Percentiles rank a stretch among this genome's conserved stretches.
Evolutionary conservation across 92 coral and sea anemone genomes (phyloP).

Genomic region (Paramuricea clavata): DNA sequence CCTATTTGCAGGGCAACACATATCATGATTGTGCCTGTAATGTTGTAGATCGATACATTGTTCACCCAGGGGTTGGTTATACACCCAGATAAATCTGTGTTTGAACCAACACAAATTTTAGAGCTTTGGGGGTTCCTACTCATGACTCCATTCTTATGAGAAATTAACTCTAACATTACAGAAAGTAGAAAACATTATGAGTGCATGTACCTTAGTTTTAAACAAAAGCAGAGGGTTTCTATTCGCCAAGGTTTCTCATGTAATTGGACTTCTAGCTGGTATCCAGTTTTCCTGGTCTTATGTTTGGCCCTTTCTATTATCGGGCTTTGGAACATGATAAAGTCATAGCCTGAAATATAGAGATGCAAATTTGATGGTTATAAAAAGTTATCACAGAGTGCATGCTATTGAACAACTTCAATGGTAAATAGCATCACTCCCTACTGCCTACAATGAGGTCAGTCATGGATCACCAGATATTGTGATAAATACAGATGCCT

Average conservation of each 20-base stretch:
- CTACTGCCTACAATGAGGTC: constrained; percentile 33
- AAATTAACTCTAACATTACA: no score
- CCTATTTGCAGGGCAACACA: constrained; percentile 20
- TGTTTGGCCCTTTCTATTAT: constrained; percentile 69
- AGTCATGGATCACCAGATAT: constrained; percentile 42
- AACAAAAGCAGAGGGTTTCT: no score
- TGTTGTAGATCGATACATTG: not conserved
- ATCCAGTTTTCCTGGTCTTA: no score
- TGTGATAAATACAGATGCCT: constrained; percentile 58
- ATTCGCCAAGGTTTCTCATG: no score
- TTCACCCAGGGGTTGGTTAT: not conserved
- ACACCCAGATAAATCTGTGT: constrained; percentile 23
- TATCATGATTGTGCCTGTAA: constrained; percentile 7
- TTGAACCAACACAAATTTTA: constrained; percentile 14
- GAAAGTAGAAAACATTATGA: no score
- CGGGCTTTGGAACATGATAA: constrained; percentile 62
- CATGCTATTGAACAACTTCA: constrained; percentile 33
- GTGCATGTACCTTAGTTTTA: no score
- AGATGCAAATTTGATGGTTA: constrained; percentile 41
- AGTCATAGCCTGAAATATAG: constrained; percentile 47
- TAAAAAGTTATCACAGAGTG: constrained; percentile 36
- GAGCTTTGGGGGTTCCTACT: no score
- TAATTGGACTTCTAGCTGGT: no score
- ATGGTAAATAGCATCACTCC: constrained; percentile 52
- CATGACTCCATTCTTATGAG: no score